Conservation (phyloP, 2,797 vertebrate genomes). For the Lutjanus campechanus region DNA sequence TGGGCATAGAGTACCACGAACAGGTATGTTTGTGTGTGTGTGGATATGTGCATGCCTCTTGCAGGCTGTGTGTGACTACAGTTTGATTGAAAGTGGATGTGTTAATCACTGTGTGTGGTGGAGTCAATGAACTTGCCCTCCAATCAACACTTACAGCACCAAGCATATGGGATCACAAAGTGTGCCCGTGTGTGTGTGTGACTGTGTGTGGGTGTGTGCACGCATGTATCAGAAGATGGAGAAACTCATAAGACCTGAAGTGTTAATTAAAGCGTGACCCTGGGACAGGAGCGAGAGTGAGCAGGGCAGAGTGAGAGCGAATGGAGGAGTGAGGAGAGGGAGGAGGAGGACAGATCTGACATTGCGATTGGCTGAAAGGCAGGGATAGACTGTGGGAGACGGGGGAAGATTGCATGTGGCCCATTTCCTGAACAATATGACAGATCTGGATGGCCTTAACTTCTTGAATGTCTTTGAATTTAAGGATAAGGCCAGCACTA, state of each 20-base stretch:
- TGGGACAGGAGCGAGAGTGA: conserved; percentile 65
- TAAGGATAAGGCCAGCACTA: conserved; percentile 26
- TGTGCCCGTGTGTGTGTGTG: conserved; percentile 16
- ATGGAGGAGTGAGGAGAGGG: conserved; percentile 28
- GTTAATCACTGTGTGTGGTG: conserved; percentile 59
- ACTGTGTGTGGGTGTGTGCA: conserved; percentile 22
- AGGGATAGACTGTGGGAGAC: conserved; percentile 38
- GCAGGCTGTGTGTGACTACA: conserved; percentile 40
- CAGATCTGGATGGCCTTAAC: conserved; percentile 38
- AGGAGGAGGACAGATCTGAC: conserved; percentile 61
- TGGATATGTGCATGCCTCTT: background rate
- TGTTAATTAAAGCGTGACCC: conserved; percentile 85
- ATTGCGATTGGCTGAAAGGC: conserved; percentile 66
- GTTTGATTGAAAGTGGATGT: conserved; percentile 71
- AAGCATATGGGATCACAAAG: conserved; percentile 63
- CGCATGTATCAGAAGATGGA: conserved; percentile 60
- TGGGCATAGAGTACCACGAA: conserved; percentile 97
- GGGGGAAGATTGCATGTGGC: conserved; percentile 50
- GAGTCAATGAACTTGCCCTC: conserved; percentile 66
- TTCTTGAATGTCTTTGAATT: conserved; percentile 35
- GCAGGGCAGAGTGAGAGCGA: conserved; percentile 22
- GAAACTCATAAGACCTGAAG: conserved; percentile 80
- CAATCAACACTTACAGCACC: conserved; percentile 76
- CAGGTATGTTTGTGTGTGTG: conserved; percentile 86
- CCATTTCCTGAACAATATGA: conserved; percentile 62